Evolutionary conservation across 2,888 invertebrate species (phyloP), one percentile per base, ranked within the genome.

Genomic region (Harmothoe impar): DNA sequence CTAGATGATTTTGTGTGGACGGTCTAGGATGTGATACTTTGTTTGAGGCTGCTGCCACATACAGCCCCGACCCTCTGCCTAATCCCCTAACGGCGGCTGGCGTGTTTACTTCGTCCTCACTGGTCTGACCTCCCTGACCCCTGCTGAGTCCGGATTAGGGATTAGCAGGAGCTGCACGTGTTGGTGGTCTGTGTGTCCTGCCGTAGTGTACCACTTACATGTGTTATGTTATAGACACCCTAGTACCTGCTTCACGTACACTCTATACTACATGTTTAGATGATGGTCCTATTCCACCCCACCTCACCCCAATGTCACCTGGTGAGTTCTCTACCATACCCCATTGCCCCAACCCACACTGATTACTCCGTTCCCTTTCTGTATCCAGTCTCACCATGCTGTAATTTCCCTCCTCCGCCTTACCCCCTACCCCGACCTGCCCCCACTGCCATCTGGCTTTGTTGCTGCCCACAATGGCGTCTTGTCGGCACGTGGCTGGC

Each of bases 361-460:
- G 25, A n/a, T 23, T 62, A 62, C 62, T n/a, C 23, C 62, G 5
- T n/a, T 15, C 62, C 62, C 62, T 25, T 1, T 62, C 23, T 23
- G 1, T 17, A 62, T 15, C 62, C 62, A 3, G 1, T 15, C 23
- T 62, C 5, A 3, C 62, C 62, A 5, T 25, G 23, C 20, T 25
- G 25, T 25, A 23, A 23, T 62, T 15, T 25, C 15, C 62, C 23
- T 17, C 5, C 43, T 43, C 43, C 43, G 10, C 62, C 62, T 25
- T 25, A 62, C 62, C 62, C 62, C 62, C 62, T 20, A n/a, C 62
- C 35, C 35, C 81, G 3, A 7, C 5, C 43, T 10, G 43, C 81
- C 23, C 23, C 3, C 35, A 1, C 23, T 12, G 81, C 81, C 81
- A 81, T 81, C 81, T 81, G 81, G 81, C 81, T 81, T 81, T 81